phyloP scores from a whole-genome alignment of 1,140 invertebrate genomes.

The Drosophila sp. region DNA sequence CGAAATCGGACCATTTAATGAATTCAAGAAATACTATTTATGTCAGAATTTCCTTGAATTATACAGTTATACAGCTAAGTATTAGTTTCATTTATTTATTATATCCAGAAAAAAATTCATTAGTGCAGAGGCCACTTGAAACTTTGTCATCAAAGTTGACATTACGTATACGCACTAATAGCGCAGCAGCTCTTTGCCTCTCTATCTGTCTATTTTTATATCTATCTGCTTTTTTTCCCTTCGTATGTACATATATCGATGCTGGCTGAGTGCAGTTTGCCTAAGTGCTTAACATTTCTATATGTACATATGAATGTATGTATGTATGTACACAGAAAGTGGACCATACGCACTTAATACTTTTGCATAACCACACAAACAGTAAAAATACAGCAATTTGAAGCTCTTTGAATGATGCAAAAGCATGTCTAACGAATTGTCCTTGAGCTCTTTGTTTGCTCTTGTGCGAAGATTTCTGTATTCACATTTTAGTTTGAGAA shows the following conservation, averaged over 20 bases:
- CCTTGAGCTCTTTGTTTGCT: conserved; percentile 36
- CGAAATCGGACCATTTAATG: not conserved
- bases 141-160: conserved; percentile 4
- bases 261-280: conserved; percentile 39
- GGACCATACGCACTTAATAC: conserved; percentile 41
- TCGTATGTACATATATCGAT: conserved; percentile 40
- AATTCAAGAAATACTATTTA: not conserved
- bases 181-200: not conserved
- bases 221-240: not conserved
- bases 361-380: conserved; percentile 12
- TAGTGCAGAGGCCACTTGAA: not conserved
- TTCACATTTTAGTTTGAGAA: conserved; percentile 23
- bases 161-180: conserved; percentile 1
- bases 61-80: not conserved
- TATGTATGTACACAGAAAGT: not conserved
- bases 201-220: conserved; percentile 28
- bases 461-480: conserved; percentile 19
- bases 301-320: not conserved
- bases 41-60: no score
- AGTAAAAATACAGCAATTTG: conserved; percentile 51
- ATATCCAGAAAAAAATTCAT: not conserved
- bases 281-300: conserved; percentile 34
- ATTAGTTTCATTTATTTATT: not conserved
- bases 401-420: conserved; percentile 44
- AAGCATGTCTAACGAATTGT: conserved; percentile 42